A percentile compares a stretch with the other conserved stretches of the same genome.
Conservation (phyloP, 2,797 vertebrate species). For the Emys orbicularis region DNA sequence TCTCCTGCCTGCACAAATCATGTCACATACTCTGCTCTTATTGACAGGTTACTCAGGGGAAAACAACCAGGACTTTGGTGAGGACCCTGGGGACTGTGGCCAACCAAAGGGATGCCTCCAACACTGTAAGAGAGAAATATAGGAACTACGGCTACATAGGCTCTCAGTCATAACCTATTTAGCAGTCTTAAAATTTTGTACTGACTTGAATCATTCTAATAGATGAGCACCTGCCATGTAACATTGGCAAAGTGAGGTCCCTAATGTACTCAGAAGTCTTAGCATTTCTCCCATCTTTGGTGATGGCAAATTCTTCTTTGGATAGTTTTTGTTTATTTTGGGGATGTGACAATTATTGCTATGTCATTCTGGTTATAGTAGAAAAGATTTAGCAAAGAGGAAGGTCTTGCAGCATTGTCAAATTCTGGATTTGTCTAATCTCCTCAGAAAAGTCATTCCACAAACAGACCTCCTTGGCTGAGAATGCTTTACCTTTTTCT, state of each 20-base stretch:
- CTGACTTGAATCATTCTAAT: no score
- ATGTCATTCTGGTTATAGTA: constrained; percentile 22
- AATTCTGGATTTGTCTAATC: neutral
- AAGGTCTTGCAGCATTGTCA: neutral
- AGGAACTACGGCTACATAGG: neutral
- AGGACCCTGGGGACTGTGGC: neutral
- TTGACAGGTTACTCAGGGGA: neutral
- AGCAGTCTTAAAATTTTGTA: no score
- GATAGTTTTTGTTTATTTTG: neutral
- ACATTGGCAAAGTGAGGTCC: no score
- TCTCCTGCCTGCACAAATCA: neutral
- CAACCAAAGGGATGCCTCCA: neutral
- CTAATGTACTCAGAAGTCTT: no score
- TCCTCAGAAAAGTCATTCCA: neutral
- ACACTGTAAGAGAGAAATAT: neutral
- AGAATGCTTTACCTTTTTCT: neutral
- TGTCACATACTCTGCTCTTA: neutral
- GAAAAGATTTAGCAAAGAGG: constrained; percentile 16
- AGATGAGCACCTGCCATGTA: no score
- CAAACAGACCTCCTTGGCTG: neutral
- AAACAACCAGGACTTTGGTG: neutral
- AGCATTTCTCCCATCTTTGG: neutral
- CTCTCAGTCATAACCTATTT: no score
- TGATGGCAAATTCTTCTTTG: fast-evolving
- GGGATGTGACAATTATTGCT: neutral